Percentiles rank a stretch among this genome's conserved stretches.
Evolutionary conservation across 1,140 invertebrate species (phyloP).

Genomic region (Nebria ingens): DNA sequence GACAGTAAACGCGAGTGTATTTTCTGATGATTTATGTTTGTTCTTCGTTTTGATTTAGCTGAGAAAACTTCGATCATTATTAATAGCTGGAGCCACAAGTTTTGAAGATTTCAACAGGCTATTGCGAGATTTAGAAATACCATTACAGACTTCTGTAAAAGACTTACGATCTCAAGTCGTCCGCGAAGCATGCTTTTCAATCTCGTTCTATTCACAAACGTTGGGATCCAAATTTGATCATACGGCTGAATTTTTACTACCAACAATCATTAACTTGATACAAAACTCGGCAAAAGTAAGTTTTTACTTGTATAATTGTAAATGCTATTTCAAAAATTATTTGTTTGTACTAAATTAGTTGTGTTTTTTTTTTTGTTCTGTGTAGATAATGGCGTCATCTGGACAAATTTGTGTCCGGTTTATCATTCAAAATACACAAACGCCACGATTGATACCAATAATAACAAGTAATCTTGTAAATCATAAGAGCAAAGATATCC

Average conservation of each 20-base stretch:
- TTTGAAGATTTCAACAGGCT: constrained; percentile 73
- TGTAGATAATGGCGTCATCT: constrained; percentile 81
- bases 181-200: constrained; percentile 87
- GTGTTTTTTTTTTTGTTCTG: constrained; percentile 17
- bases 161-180: constrained; percentile 86
- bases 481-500: constrained; percentile 88
- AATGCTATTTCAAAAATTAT: constrained; percentile 6
- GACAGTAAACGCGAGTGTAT: neutral
- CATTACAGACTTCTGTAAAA: constrained; percentile 75
- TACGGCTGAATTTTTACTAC: constrained; percentile 72
- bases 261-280: constrained; percentile 79
- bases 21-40: constrained; percentile 19
- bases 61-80: constrained; percentile 72
- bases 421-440: constrained; percentile 81
- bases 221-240: constrained; percentile 74
- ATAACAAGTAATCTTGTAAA: constrained; percentile 63
- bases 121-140: constrained; percentile 68
- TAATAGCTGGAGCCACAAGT: constrained; percentile 66
- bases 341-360: constrained; percentile 12
- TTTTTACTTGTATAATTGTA: constrained; percentile 4
- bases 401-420: constrained; percentile 79
- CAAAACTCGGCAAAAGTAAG: constrained; percentile 89
- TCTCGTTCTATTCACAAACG: constrained; percentile 81
- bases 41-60: constrained; percentile 52
- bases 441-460: constrained; percentile 74